Evolutionary conservation across 2,113 vertebrate genomes (phyloP).

Genomic region (Centrocercus urophasianus): DNA sequence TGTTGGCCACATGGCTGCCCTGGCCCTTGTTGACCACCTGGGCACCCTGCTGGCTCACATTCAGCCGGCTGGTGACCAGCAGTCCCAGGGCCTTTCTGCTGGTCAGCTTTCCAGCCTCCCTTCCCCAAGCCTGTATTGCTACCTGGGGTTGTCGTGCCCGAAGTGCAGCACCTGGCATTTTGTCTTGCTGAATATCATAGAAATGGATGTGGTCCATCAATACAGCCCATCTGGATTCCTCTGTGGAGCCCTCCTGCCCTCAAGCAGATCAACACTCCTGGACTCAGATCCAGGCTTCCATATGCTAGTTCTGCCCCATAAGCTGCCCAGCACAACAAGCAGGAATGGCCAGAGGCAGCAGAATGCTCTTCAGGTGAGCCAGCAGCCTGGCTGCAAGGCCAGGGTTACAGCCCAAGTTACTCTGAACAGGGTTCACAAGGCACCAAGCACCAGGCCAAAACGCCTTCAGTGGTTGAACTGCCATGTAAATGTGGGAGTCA

Average conservation of each 20-base stretch:
- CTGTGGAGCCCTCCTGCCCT: not conserved
- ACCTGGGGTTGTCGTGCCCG: not conserved
- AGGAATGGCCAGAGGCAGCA: not conserved
- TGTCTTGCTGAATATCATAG: not conserved
- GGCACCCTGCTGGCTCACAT: not conserved
- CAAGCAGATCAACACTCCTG: not conserved
- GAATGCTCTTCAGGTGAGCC: not conserved
- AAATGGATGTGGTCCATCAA: not conserved
- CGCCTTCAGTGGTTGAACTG: not conserved
- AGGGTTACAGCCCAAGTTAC: not conserved
- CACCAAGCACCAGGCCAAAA: not conserved
- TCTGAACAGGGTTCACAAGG: not conserved
- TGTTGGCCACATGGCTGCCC: not conserved
- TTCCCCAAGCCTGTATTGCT: not conserved
- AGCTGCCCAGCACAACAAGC: not conserved
- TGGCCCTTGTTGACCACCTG: not conserved
- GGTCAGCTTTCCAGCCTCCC: not conserved
- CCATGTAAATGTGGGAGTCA: not conserved
- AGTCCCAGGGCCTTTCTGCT: not conserved
- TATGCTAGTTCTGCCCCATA: not conserved
- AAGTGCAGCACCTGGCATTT: not conserved
- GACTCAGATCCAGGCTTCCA: not conserved
- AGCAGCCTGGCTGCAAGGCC: not conserved
- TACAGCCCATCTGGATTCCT: not conserved
- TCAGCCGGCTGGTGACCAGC: not conserved